Base-by-base conservation (phyloP, 2,888 invertebrate genomes). In the Lasioglossum malachurum region DNA sequence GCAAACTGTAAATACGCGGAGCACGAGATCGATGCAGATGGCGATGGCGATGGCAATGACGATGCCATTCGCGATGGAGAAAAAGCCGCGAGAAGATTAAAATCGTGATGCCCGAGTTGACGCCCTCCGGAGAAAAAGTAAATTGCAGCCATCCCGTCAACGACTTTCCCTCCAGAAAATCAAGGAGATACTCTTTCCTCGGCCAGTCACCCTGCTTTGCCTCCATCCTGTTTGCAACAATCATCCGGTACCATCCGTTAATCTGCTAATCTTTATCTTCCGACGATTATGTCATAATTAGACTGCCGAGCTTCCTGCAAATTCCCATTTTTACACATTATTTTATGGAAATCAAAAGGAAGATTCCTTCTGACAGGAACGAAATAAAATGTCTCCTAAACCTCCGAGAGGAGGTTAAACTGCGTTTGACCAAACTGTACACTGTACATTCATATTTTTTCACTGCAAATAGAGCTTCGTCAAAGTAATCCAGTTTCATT, bases 51-150 rank as follows among this genome's bases (percentile, higher is more conserved):
- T 4, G 57, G n/a, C 60, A 4, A 60, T 27, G 60, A 14, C 4
- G 27, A 60, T 60, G 27, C 12, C 60, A n/a, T 27, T 27, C 27
- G 79, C 60, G 73, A 81, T 86, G 72, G 74, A 38, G 73, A 78
- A 72, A 44, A 78, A 78, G 41, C 71, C 77, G 76, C 74, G 71
- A 27, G 60, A 72, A 76, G 27, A 80, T 82, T 75, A 71, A 85
- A 87, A 82, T 44, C 46, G 31, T 46, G 75, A 38, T 38, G 57
- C 35, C 31, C 75, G 60, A 75, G 74, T 38, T 31, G 53, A 74
- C 74, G 74, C 53, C 12, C 27, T 31, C 19, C 31, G 31, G 31
- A 35, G 31, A 64, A 31, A 64, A 64, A 64, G 64, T 35, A 64
- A 64, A 64, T 64, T 64, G 64, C 64, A 64, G 64, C 5, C 16